Base-by-base conservation (phyloP, 2,113 vertebrate species). In the Catharus bicknelli region DNA sequence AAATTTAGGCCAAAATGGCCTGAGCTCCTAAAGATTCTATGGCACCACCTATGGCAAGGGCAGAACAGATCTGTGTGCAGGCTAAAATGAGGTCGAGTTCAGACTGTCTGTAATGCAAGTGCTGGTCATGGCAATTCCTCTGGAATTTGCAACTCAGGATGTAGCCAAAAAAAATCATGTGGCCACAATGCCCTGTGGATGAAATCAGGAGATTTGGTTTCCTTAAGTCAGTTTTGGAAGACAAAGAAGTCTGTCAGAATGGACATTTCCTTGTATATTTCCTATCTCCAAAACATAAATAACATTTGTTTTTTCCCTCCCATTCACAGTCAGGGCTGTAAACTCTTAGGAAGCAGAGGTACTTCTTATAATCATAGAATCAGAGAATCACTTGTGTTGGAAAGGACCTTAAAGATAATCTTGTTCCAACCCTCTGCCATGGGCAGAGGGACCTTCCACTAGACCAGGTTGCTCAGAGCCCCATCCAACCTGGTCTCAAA, bases 101-200 rank as follows among this genome's bases (percentile, higher is more conserved):
- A 68, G 42, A 27, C 27, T 83, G 36, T 32, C 16, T 88, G 23
- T 36, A 72, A 20, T 51, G 20, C 14, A 83, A 34, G 3, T 19
- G 57, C 19, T 13, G n/a, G 32, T 57, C 40, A 74, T 2, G 27
- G 2, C n/a, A 66, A 50, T 30, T 90, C 27, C 36, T 83, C 63
- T 48, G 36, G 29, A 68, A 59, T n/a, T 30, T 68, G 18, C 5
- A 83, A 4, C 10, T 61, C 10, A 12, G 26, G 50, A 8, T 50
- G 48, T 38, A 11, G 7, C 42, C 26, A 77, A 48, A 64, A 48
- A 48, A 64, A 62, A 27, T 15, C 7, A 57, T 13, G 13, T 3
- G 1, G 2, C 2, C 9, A 19, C 21, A 80, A 48, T 61, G 2
- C 4, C 11, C 30, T 22, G 5, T 58, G n/a, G 9, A 53, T 27